These are phyloP conservation scores for Phalacrocorax pelagicus DNA, from an alignment of 2,113 vertebrate genomes.

Conservation along the genomic window DNA sequence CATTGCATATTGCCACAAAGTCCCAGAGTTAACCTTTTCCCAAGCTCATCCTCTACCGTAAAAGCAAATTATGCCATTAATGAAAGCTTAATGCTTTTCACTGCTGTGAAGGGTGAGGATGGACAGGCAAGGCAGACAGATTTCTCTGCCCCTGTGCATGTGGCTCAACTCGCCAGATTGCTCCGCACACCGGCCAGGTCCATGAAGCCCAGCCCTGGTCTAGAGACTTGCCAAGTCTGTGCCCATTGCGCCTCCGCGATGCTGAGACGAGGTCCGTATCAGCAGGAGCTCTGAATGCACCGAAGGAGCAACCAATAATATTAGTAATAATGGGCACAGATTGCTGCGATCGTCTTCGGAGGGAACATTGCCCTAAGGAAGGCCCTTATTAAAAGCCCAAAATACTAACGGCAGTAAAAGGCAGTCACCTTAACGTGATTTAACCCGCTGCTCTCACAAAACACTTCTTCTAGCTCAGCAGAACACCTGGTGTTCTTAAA, in stretches of 20 bases:
- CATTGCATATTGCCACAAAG: not conserved
- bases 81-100: not conserved
- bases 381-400: constrained; percentile 9
- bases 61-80: not conserved
- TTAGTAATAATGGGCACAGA: not conserved
- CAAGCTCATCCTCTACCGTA: not conserved
- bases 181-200: not conserved
- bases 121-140: not conserved
- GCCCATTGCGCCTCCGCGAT: fast-evolving
- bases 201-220: not conserved
- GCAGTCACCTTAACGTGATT: not conserved
- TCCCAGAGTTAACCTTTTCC: not conserved
- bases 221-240: not conserved
- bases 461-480: not conserved
- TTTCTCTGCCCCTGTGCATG: fast-evolving
- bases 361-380: constrained; percentile 9
- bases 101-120: not conserved
- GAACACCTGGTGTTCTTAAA: constrained; percentile 16
- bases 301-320: not conserved
- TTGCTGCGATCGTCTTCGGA: not conserved
- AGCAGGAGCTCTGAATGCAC: not conserved
- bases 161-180: fast-evolving
- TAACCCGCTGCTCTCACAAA: constrained; percentile 5
- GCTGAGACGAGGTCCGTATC: not conserved
- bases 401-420: constrained; percentile 28